Evolutionary conservation across 2,888 invertebrate genomes (phyloP), one percentile per base, ranked within the genome.

Genomic region (Pseudococcus jackbeardsleyi): DNA sequence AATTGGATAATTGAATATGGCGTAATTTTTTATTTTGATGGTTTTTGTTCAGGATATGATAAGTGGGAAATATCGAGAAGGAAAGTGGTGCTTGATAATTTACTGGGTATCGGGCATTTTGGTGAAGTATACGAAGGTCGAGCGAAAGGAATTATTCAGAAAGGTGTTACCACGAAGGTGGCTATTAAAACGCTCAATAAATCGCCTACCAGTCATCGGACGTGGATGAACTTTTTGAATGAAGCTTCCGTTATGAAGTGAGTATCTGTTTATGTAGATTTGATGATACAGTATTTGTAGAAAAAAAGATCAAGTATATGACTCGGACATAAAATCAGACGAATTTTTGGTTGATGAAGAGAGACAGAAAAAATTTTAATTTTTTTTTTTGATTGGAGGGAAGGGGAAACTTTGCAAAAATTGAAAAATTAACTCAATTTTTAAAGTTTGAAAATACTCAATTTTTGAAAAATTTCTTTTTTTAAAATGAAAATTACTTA

Each of bases 191-290:
- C 94, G 2, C 93, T 95, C 19, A 93, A 93, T 89, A 93, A 93
- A 88, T 92, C 91, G 26, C 93, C 94, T n/a, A 92, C 92, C 17
- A 88, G 72, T 33, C 64, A 85, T 33, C 22, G 77, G 77, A 84
- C 98, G 89, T 92, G 93, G 87, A 92, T 93, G 90, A 93, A 93
- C 90, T 95, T 95, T 91, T 91, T 95, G 15, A 94, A 94, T 90
- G 95, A 95, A 91, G 95, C 95, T 0, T 94, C 94, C 12, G 93
- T 94, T 15, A 95, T 96, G 95, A 95, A 95, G 92, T 94, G 91
- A 92, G 93, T 85, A 42, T 42, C 42, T 5, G 0, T 42, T 8
- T 42, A 8, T 42, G 42, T 42, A 9, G 9, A 42, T 42, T 42
- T 42, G 6, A 3, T 42, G 5, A 8, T 33, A 2, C 26, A 33